Conservation (phyloP, 2,888 invertebrate species). For the Leucoma salicis region DNA sequence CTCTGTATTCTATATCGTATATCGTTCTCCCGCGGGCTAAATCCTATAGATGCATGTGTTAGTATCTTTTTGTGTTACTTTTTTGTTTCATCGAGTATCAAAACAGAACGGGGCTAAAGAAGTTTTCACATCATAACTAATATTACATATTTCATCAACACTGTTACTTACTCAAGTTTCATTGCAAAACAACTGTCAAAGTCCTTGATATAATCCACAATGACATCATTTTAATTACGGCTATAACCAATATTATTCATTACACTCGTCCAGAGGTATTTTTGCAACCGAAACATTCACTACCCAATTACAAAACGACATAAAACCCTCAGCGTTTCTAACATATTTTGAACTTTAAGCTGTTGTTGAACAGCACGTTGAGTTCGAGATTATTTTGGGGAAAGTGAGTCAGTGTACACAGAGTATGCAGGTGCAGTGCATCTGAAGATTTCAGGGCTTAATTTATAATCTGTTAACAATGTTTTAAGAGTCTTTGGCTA, state of each 20-base stretch:
- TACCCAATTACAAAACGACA: neutral
- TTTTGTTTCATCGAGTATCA: too few relatives aligned
- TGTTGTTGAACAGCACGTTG: neutral
- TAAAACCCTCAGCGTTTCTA: neutral
- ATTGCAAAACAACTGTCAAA: neutral
- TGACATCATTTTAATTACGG: neutral
- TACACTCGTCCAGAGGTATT: neutral
- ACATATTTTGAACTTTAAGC: neutral
- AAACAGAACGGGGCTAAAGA: too few relatives aligned
- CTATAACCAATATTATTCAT: neutral
- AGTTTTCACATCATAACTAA: too few relatives aligned
- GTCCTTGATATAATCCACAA: neutral
- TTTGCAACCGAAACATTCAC: neutral
- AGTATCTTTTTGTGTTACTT: too few relatives aligned
- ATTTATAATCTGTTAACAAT: conserved; percentile 7
- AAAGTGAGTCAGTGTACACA: neutral
- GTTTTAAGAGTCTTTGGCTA: conserved; percentile 3
- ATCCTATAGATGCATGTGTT: too few relatives aligned
- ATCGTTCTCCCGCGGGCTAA: too few relatives aligned
- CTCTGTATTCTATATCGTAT: too few relatives aligned
- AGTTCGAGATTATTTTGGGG: conserved; percentile 3
- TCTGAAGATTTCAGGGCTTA: conserved; percentile 5
- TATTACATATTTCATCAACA: too few relatives aligned
- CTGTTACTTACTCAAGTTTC: too few relatives aligned
- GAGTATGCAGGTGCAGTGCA: conserved; percentile 6